These are phyloP conservation scores for Oopsacas minuta DNA, from an alignment of 37 sponge, comb jelly and placozoan species.

Conservation along the genomic window DNA sequence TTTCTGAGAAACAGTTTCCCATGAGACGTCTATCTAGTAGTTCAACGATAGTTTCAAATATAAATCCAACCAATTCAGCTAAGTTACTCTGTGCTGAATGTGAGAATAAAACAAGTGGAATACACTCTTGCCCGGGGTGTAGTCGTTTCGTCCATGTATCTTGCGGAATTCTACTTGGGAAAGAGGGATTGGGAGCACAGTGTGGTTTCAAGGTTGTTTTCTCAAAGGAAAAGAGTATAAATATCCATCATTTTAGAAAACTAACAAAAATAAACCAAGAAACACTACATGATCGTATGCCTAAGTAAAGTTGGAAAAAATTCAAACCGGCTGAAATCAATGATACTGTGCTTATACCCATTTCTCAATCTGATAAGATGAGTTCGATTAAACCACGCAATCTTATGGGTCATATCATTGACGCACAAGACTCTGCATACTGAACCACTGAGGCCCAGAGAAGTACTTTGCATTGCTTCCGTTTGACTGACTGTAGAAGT, in stretches of 20 bases:
- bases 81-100: constrained; percentile 1
- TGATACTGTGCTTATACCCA: background rate
- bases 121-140: background rate
- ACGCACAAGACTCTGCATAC: background rate
- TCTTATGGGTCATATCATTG: background rate
- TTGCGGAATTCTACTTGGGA: background rate
- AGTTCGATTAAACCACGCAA: background rate
- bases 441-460: background rate
- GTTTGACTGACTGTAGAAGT: background rate
- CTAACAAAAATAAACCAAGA: background rate
- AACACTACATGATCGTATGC: constrained; percentile 1
- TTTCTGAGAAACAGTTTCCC: no score
- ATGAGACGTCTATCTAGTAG: no score
- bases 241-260: background rate
- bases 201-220: no score
- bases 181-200: background rate
- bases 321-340: background rate
- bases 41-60: no score
- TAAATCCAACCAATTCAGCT: no score
- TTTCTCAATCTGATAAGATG: background rate
- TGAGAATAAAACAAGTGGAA: background rate
- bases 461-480: no score
- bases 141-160: background rate
- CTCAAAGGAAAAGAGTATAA: no score
- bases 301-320: background rate